Evolutionary conservation across 1,140 invertebrate genomes (phyloP).

Genomic region (Oreohelix idahoensis): DNA sequence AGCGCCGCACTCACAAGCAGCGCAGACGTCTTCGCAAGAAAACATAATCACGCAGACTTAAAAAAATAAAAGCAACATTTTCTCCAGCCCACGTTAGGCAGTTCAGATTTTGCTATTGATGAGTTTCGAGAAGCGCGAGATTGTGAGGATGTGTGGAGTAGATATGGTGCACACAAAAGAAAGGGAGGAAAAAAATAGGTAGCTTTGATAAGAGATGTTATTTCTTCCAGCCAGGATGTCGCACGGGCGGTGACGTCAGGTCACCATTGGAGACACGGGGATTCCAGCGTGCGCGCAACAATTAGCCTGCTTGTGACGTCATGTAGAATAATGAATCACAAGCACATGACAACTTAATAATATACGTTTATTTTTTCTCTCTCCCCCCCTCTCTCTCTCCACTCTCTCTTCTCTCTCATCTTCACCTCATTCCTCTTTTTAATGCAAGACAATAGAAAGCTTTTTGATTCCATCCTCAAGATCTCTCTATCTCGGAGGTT

Average conservation of each 20-base stretch:
- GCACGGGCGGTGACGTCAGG: conserved; percentile 21
- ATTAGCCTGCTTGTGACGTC: conserved; percentile 30
- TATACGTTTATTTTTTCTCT: neutral
- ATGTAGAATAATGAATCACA: neutral
- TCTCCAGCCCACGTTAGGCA: neutral
- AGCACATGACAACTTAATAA: neutral
- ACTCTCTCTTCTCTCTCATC: neutral
- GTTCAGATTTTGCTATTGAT: neutral
- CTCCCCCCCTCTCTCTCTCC: neutral
- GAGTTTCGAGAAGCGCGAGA: neutral
- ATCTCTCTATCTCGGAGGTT: too few relatives aligned
- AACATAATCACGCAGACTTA: neutral
- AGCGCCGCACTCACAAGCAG: neutral
- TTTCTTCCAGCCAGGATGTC: neutral
- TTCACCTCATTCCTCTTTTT: too few relatives aligned
- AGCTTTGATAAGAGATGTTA: neutral
- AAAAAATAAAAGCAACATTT: neutral
- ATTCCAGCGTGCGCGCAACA: conserved; percentile 20
- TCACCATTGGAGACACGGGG: conserved; percentile 26
- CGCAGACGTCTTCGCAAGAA: neutral
- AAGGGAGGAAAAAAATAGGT: too few relatives aligned
- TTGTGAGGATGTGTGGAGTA: conserved; percentile 9
- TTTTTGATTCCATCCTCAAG: too few relatives aligned
- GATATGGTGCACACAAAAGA: too few relatives aligned
- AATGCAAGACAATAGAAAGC: too few relatives aligned